Base-by-base conservation (phyloP, 1,140 invertebrate species). In the Scaptomyza hsui region DNA sequence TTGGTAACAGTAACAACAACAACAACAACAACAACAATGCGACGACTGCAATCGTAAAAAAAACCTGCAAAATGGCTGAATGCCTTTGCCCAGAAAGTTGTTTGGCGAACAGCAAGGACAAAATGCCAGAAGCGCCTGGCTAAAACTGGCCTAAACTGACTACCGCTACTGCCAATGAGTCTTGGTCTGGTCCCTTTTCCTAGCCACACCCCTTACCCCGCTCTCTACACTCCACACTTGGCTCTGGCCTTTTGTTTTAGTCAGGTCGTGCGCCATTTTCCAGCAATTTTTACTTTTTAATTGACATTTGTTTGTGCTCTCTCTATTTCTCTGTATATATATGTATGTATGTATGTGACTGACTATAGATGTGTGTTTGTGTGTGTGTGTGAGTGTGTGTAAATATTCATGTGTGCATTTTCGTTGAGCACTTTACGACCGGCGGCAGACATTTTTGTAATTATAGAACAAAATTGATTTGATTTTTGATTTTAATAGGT, bases 401-500 rank as follows among this genome's bases (percentile, higher is more conserved):
- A 18, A 24, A 49, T 42, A 41, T 18, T 37, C 49, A 55, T 52
- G 39, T 39, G 32, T 68, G 49, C 12, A 37, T 73, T 18, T 72
- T 12, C 29, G 15, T 10, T 19, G 51, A 83, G 80, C 80, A 83
- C 80, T 83, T 83, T 86, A 77, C 80, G 52, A 77, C 72, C 81
- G 73, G 62, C 68, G 72, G 73, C 81, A 85, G 82, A 80, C 81
- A 77, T 86, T 85, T 85, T 80, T 85, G 81, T 86, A 85, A 85
- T 85, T 85, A 85, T 85, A 80, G 81, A 65, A 73, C 76, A 80
- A 85, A 85, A 85, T 86, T 86, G 81, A 85, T 86, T 85, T 86
- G 81, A 86, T 85, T 85, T 85, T 85, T 85, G 81, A 86, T 83
- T 85, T 80, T 85, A 80, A 86, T 85, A 85, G 80, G 81, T 85